Percentiles rank a stretch among this genome's conserved stretches.
phyloP scores from a whole-genome alignment of 2,797 vertebrate genomes.

The Selene dorsalis region DNA sequence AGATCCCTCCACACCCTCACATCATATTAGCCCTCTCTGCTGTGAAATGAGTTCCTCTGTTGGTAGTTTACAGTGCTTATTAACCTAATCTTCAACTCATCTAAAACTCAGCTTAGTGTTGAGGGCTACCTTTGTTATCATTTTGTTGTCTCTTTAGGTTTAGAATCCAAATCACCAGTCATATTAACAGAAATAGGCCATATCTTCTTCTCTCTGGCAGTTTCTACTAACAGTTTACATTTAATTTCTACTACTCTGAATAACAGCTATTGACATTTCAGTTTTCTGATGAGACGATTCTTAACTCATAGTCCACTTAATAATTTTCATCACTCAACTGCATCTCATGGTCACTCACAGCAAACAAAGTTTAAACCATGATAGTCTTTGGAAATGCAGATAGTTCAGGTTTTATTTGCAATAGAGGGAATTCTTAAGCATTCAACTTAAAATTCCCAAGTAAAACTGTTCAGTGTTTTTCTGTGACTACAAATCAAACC shows the following conservation, averaged over 20 bases:
- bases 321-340: slow-evolving; percentile 11
- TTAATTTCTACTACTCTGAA: slow-evolving; percentile 17
- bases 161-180: not conserved
- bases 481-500: not conserved
- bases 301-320: not conserved
- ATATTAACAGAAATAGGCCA: slow-evolving; percentile 17
- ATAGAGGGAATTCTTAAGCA: not conserved
- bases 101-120: slow-evolving; percentile 8
- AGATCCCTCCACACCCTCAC: not conserved
- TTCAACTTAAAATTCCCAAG: not conserved
- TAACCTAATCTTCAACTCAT: slow-evolving; percentile 36
- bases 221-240: slow-evolving; percentile 57
- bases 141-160: not conserved
- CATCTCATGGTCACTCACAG: not conserved
- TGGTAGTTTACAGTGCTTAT: slow-evolving; percentile 57
- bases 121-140: slow-evolving; percentile 44
- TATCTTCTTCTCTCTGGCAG: slow-evolving; percentile 58
- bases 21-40: not conserved
- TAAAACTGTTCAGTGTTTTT: not conserved
- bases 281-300: not conserved
- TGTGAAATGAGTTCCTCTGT: slow-evolving; percentile 78
- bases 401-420: not conserved
- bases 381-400: not conserved
- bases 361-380: not conserved
- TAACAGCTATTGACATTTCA: slow-evolving; percentile 14